Percentiles rank a stretch among this genome's conserved stretches.
phyloP scores from a whole-genome alignment of 1,140 invertebrate genomes.

The Episyrphus balteatus region DNA sequence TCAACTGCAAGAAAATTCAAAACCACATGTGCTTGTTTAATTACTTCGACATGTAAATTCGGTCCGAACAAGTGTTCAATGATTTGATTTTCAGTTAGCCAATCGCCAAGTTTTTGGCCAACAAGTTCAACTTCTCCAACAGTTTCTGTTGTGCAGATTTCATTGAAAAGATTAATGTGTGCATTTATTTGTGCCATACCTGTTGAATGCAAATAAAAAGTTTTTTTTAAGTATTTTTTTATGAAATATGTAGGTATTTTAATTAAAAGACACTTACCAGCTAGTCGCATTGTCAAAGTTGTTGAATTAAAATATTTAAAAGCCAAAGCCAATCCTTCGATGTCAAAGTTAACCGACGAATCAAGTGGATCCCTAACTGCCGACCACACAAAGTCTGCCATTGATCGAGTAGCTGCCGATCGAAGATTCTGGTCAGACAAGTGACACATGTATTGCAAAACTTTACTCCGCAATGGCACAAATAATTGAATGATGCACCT shows the following conservation, averaged over 20 bases:
- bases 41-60: constrained; percentile 87
- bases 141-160: constrained; percentile 76
- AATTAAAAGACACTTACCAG: constrained; percentile 36
- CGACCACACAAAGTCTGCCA: constrained; percentile 92
- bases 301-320: constrained; percentile 92
- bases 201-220: constrained; percentile 4
- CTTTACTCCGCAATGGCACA: constrained; percentile 70
- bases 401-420: constrained; percentile 73
- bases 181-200: constrained; percentile 91
- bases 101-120: constrained; percentile 72
- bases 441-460: constrained; percentile 87
- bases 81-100: constrained; percentile 84
- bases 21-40: constrained; percentile 89
- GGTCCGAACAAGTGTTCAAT: constrained; percentile 92
- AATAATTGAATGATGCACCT: constrained; percentile 77
- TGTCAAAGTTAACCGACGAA: constrained; percentile 74
- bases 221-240: background rate
- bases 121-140: constrained; percentile 71
- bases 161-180: constrained; percentile 82
- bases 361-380: constrained; percentile 85
- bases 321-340: constrained; percentile 78
- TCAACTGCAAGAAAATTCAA: constrained; percentile 87
- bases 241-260: background rate
- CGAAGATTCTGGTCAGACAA: constrained; percentile 82
- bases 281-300: constrained; percentile 83